phyloP scores from a whole-genome alignment of 1,140 invertebrate genomes.

The Eciton burchellii region DNA sequence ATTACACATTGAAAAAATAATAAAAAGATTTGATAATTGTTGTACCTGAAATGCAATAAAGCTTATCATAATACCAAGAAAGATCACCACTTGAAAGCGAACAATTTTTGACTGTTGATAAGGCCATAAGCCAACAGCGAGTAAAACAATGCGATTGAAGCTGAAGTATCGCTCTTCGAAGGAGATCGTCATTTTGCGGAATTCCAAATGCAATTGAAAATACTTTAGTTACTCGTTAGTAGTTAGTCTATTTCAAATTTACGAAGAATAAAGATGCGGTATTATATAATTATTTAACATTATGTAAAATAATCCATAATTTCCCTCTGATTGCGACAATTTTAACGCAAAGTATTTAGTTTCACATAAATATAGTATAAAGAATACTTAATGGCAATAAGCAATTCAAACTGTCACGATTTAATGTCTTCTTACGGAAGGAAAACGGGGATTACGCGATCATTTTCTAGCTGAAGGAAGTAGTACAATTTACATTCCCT shows the following conservation, averaged over 20 bases:
- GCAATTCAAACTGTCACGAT: neutral
- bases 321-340: no score
- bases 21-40: neutral
- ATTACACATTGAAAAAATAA: no score
- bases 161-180: neutral
- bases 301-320: no score
- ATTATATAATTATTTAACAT: no score
- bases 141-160: neutral
- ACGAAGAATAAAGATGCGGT: no score
- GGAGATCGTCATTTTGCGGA: neutral
- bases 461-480: neutral
- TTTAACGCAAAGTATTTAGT: no score
- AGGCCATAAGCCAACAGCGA: neutral
- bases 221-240: no score
- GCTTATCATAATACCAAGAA: neutral
- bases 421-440: neutral
- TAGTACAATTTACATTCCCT: neutral
- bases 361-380: no score
- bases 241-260: neutral
- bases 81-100: neutral
- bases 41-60: neutral
- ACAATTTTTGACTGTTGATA: neutral
- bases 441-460: neutral
- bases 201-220: neutral
- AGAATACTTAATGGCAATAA: no score